Percentiles rank a stretch among this genome's conserved stretches.
phyloP scores from a whole-genome alignment of 1,140 invertebrate genomes.

The Solenopsis fugax region DNA sequence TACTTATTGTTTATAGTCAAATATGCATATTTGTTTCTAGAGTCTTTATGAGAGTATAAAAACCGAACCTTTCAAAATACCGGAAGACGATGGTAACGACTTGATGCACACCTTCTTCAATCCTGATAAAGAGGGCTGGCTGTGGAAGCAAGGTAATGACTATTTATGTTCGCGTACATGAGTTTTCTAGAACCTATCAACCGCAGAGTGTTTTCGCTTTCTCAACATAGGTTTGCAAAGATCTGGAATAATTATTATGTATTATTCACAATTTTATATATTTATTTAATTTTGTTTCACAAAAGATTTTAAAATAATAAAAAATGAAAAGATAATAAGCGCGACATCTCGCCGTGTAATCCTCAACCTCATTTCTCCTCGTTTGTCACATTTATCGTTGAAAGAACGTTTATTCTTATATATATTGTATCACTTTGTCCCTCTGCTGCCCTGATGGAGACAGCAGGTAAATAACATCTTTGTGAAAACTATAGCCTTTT shows the following conservation, averaged over 20 bases:
- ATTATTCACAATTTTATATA: background rate
- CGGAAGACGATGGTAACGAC: conserved; percentile 99
- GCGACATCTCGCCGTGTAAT: background rate
- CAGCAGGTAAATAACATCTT: conserved; percentile 85
- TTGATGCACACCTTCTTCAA: conserved; percentile 99
- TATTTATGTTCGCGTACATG: background rate
- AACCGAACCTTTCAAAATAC: conserved; percentile 99
- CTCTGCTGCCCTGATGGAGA: conserved; percentile 86
- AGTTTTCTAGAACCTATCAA: conserved; percentile 13
- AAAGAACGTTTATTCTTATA: conserved; percentile 75
- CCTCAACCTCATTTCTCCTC: background rate
- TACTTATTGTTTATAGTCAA: background rate
- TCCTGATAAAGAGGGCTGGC: conserved; percentile 99
- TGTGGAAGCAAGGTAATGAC: conserved; percentile 97
- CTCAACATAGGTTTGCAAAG: background rate
- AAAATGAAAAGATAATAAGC: background rate
- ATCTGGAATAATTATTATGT: background rate
- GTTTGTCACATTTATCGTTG: conserved; percentile 38
- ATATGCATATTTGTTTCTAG: conserved; percentile 85
- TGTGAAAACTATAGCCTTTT: conserved; percentile 30
- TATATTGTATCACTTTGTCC: conserved; percentile 82
- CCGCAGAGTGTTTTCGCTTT: conserved; percentile 21
- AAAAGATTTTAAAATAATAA: conserved; percentile 2
- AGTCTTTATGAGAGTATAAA: conserved; percentile 99
- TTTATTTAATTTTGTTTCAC: conserved; percentile 9